Base-by-base conservation (phyloP, 2,888 invertebrate genomes). In the Heliconius charithonia region DNA sequence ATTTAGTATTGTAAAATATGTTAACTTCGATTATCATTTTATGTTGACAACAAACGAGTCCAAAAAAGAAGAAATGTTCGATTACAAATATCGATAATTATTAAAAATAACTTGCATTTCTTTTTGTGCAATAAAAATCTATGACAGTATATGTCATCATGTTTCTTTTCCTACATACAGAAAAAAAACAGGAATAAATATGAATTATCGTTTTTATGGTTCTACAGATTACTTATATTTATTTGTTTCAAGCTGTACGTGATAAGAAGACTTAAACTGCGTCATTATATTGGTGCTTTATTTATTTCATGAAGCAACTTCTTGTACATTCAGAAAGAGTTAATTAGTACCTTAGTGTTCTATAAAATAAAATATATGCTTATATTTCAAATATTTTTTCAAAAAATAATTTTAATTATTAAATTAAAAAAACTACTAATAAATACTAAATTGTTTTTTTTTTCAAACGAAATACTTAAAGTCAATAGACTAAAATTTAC, bases 241-340 rank as follows among this genome's bases (percentile, higher is more conserved):
- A 37, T 66, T 66, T 41, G 16, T 69, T 41, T 7, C 32, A 72
- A 59, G 29, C 59, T 32, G n/a, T 59, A n/a, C 1, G 16, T 9
- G 72, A 59, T 72, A 59, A 72, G 56, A 32, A 32, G n/a, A n/a
- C 72, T 59, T 59, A 16, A n/a, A 72, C 12, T 37, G 13, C 59
- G 56, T 72, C 29, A 72, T n/a, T 32, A 72, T 29, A 51, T 45
- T 51, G 71, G 12, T 41, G 22, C 29, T 62, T 59, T 37, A 73
- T 37, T 73, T 37, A 19, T 25, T 13, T 32, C 25, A 22, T 45
- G 45, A 45, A 16, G 45, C 45, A 25, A 25, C 12, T 63, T 27
- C 41, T 62, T 37, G 37, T 19, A 63, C 66, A 56, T 75, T 19
- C 16, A 32, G 16, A 41, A 75, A 67, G 25, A 51, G n/a, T 37